Evolutionary conservation across 1,140 invertebrate species (phyloP).

Genomic region (Orchestia grillus): DNA sequence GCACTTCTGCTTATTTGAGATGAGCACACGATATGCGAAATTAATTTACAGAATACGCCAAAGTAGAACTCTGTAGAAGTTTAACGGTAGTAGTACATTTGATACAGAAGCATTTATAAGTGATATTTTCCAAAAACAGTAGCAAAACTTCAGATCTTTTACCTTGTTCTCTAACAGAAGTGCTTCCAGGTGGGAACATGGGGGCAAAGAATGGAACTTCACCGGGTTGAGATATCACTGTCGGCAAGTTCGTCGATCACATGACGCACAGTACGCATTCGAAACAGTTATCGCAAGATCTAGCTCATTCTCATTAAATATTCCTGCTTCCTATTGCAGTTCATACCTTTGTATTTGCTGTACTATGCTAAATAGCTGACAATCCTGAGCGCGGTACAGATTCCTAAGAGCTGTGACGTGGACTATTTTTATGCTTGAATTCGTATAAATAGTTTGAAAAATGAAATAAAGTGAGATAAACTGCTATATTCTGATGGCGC

Average conservation of each 20-base stretch:
- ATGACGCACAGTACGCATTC: neutral
- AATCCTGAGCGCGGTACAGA: constrained; percentile 20
- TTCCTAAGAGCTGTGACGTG: constrained; percentile 14
- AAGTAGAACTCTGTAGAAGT: neutral
- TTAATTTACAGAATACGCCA: neutral
- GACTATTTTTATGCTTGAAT: constrained; percentile 23
- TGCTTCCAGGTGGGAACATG: neutral
- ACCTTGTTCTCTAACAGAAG: neutral
- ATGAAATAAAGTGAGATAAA: neutral
- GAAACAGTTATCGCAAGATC: neutral
- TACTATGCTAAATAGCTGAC: constrained; percentile 19
- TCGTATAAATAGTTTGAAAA: neutral
- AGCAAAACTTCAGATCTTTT: neutral
- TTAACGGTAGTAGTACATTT: neutral
- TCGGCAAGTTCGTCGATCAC: neutral
- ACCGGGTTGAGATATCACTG: neutral
- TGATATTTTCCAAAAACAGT: neutral
- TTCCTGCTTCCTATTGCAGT: neutral
- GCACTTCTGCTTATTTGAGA: neutral
- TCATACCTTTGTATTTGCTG: neutral
- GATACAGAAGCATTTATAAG: neutral
- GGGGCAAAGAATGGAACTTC: neutral
- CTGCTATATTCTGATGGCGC: neutral
- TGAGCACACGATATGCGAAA: neutral
- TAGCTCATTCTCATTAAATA: neutral